Percentiles rank a stretch among this genome's conserved stretches.
Evolutionary conservation across 1,140 invertebrate species (phyloP).

Genomic region (Orchestia grillus): DNA sequence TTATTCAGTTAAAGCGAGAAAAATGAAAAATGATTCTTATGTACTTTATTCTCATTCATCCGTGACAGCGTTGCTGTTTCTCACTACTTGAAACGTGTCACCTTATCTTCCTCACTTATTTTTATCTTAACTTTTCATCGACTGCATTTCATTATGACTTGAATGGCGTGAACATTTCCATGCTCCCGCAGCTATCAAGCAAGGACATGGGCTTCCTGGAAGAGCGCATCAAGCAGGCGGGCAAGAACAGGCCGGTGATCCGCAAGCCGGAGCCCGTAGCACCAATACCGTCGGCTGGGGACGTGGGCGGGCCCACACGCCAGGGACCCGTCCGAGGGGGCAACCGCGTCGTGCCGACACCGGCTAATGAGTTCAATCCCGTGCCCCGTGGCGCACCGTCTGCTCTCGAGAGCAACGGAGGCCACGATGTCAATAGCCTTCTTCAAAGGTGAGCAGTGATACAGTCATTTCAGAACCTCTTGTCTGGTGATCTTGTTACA

Average conservation of each 20-base stretch:
- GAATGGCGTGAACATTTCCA: neutral
- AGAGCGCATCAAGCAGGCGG: slow-evolving; percentile 91
- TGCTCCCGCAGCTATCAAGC: slow-evolving; percentile 81
- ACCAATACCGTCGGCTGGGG: slow-evolving; percentile 7
- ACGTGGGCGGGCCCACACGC: slow-evolving; percentile 29
- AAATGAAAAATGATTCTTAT: neutral
- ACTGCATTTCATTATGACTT: neutral
- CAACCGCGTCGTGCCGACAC: slow-evolving; percentile 65
- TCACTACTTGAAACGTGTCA: neutral
- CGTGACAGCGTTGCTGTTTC: neutral
- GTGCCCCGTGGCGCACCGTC: neutral
- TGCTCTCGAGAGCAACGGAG: slow-evolving; percentile 32
- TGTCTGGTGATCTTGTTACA: neutral
- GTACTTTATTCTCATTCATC: neutral
- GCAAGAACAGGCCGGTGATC: slow-evolving; percentile 76
- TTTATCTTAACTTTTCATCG: neutral
- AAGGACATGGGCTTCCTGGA: slow-evolving; percentile 95
- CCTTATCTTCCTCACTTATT: neutral
- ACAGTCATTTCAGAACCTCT: neutral
- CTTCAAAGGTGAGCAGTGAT: slow-evolving; percentile 58
- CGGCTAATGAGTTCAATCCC: slow-evolving; percentile 57
- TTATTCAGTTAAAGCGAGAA: neutral
- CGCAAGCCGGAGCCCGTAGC: slow-evolving; percentile 60
- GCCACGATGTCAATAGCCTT: slow-evolving; percentile 58
- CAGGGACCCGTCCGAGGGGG: slow-evolving; percentile 28